Evolutionary conservation across 2,888 invertebrate species (phyloP).

Genomic region (Busseola fusca): DNA sequence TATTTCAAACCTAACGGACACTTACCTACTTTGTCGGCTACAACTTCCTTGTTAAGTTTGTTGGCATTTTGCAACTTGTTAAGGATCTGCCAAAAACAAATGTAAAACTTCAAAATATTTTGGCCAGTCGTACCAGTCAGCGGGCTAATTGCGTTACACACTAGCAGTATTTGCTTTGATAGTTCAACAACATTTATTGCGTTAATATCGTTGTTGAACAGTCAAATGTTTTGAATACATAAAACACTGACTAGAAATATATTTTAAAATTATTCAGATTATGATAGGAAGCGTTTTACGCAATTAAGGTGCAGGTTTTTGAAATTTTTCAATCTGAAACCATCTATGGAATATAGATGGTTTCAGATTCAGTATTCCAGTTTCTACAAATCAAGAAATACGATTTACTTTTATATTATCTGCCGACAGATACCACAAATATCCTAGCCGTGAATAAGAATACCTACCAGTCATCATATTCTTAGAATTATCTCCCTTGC

Average conservation of each 20-base stretch:
- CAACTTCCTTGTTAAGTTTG: slow-evolving; percentile 10
- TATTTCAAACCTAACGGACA: slow-evolving; percentile 43
- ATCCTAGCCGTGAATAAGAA: slow-evolving; percentile 14
- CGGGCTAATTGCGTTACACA: background rate
- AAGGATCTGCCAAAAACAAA: background rate
- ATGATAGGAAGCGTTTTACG: background rate
- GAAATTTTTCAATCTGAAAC: background rate
- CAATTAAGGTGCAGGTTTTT: background rate
- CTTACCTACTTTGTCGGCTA: slow-evolving; percentile 5
- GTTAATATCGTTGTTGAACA: background rate
- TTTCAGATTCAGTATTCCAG: too few species aligned
- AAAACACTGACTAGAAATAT: background rate
- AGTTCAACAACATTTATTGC: background rate
- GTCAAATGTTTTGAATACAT: background rate
- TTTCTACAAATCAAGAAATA: background rate
- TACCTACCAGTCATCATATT: slow-evolving; percentile 13
- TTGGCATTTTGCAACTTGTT: background rate
- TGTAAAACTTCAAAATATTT: background rate
- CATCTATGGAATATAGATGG: too few species aligned
- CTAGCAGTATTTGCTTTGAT: background rate
- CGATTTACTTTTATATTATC: background rate
- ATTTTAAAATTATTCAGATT: background rate
- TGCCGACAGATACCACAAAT: background rate
- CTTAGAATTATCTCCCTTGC: slow-evolving; percentile 19
- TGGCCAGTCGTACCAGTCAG: background rate